Evolutionary conservation across 2,797 vertebrate species (phyloP), one percentile per base, ranked within the genome.

Genomic region (Myotis daubentonii): DNA sequence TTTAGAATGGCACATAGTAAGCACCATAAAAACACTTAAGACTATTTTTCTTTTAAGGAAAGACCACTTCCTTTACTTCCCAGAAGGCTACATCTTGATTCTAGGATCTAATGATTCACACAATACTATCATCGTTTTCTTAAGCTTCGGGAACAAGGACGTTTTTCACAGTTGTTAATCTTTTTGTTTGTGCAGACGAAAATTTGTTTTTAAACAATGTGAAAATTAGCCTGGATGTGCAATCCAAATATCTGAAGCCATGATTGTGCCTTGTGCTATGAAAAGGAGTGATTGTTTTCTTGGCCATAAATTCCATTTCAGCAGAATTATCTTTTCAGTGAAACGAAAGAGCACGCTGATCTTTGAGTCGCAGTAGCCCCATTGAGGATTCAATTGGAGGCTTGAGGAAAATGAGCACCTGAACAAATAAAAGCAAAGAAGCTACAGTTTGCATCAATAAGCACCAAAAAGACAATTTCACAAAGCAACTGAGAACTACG

Each of bases 191-290:
- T 80, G 33, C 17, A 91, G 33, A 76, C 0, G 3, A 93, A 95
- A 96, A 93, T 89, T 30, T 93, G 51, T 65, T 57, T 88, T 78
- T 85, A 85, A 96, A 91, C 66, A 80, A 75, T 80, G 79, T 62
- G 44, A 93, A 94, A 75, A 94, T 90, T 88, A 92, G 68, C 74
- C 82, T 75, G 60, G 51, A 83, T 22, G 30, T 79, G 47, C 33
- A 75, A 85, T 53, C 74, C 75, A 83, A 91, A 36, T 60, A 78
- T 76, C 74, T 95, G 57, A 92, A 88, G 66, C 78, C 30, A 53
- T 33, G 57, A 36, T n/a, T 72, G 44, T 80, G 78, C 25, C 83
- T 94, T 51, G 60, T 71, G 47, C 60, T 81, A 47, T 30, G 38
- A 84, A 93, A 93, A 94, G 38, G 33, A 96, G 66, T 74, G 6